Evolutionary conservation across 2,797 vertebrate genomes (phyloP).

Genomic region (Xenopus petersii): DNA sequence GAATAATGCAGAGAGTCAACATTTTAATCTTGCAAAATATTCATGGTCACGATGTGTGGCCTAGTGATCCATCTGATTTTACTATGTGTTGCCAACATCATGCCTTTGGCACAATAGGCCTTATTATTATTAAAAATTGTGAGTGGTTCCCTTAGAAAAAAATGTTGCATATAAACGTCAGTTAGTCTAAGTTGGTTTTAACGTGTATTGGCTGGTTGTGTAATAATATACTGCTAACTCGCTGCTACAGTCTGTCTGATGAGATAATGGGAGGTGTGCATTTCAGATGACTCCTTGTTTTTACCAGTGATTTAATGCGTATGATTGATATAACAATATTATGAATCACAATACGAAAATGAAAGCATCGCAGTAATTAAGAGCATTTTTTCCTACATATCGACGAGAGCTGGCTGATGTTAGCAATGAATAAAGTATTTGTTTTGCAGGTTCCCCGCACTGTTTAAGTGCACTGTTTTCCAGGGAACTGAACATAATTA

Average conservation of each 20-base stretch:
- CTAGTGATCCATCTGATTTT: no score
- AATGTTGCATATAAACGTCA: no score
- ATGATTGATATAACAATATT: slow-evolving; percentile 23
- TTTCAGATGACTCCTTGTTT: slow-evolving; percentile 15
- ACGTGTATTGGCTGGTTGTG: neutral
- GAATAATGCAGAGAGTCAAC: no score
- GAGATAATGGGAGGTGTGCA: slow-evolving; percentile 2
- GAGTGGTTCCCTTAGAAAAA: no score
- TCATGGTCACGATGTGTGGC: no score
- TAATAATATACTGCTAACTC: neutral
- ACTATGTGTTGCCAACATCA: no score
- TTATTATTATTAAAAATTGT: no score
- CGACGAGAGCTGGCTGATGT: slow-evolving; percentile 1
- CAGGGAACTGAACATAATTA: slow-evolving; percentile 12
- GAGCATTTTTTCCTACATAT: slow-evolving; percentile 7
- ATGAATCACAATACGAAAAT: slow-evolving; percentile 25
- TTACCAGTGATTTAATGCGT: slow-evolving; percentile 19
- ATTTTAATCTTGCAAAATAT: no score
- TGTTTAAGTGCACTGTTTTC: neutral
- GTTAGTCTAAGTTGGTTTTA: no score
- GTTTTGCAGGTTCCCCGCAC: slow-evolving; percentile 4
- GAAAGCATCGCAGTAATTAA: slow-evolving; percentile 29
- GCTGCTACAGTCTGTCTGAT: neutral
- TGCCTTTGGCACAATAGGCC: no score
- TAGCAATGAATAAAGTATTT: slow-evolving; percentile 8